Percentiles rank a stretch among this genome's conserved stretches.
Evolutionary conservation across 2,888 invertebrate species (phyloP).

Genomic region (Lacanobia wlatinum): DNA sequence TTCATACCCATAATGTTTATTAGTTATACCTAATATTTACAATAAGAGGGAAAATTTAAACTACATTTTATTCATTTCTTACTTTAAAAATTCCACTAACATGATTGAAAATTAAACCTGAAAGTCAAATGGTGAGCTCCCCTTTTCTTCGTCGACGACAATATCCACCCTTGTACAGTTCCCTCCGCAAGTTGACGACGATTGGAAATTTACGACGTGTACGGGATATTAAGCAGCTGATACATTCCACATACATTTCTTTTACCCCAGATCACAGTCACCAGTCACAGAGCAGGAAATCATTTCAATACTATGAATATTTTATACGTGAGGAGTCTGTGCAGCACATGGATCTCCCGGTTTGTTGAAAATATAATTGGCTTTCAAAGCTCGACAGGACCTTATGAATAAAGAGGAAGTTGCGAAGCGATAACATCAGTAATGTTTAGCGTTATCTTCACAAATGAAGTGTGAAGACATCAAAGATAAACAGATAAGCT

Average conservation of each 20-base stretch:
- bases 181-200: conserved; percentile 28
- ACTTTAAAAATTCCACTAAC: neutral
- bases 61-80: neutral
- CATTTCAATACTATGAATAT: conserved; percentile 56
- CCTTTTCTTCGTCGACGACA: neutral
- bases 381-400: conserved; percentile 7
- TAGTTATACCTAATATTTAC: neutral
- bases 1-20: neutral
- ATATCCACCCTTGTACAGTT: conserved; percentile 26
- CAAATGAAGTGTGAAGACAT: conserved; percentile 2
- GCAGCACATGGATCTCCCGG: conserved; percentile 16
- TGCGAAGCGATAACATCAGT: neutral
- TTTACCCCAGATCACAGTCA: conserved; percentile 21
- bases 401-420: neutral
- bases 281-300: conserved; percentile 19
- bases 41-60: neutral
- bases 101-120: conserved; percentile 29
- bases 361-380: conserved; percentile 14
- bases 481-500: neutral
- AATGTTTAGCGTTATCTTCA: neutral
- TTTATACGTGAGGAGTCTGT: conserved; percentile 20
- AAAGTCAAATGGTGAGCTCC: neutral
- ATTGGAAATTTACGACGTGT: conserved; percentile 44
- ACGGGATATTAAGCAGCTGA: conserved; percentile 44
- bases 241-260: conserved; percentile 31